Evolutionary conservation across 2,113 vertebrate species (phyloP), one percentile per base, ranked within the genome.

Genomic region (Tragelaphus strepsiceros): DNA sequence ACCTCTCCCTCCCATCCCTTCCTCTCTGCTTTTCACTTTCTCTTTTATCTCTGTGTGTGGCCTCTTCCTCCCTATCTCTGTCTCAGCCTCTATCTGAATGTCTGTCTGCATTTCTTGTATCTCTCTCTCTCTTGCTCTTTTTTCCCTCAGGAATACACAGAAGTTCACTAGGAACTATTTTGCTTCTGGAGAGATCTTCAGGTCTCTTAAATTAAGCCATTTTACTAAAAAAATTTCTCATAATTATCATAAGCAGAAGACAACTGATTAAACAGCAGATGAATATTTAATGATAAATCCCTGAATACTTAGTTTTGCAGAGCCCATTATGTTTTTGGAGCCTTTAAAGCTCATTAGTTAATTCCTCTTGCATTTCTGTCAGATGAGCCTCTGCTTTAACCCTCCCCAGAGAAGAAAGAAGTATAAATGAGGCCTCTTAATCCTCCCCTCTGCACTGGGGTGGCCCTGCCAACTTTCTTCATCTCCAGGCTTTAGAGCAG

Each of bases 271-370:
- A 94, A 94, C 15, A 89, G 77, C 49, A 95, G 62, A 95, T 97
- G 67, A 96, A 78, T 97, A 90, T 96, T 97, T 95, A 86, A 94
- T 97, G 56, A 67, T 80, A 94, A 67, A 90, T 95, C 51, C 51
- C n/a, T n/a, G 7, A 97, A 91, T 87, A 80, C 83, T 89, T 94
- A 26, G 28, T 97, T 96, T 93, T 91, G 17, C 67, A 51, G 30
- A 96, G 35, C 13, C 46, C 39, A 90, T 96, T 94, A 84, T 92
- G 54, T 93, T 92, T 96, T 94, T 24, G 54, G 81, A 88, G 21
- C 0, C 24, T 81, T 86, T 94, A 88, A 88, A 88, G 32, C 30
- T 94, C 67, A 89, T 97, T 96, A 77, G 16, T 90, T 97, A 64
- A 96, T 93, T 97, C 30, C 43, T 94, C 35, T 28, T 87, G 32